These are phyloP conservation scores for Apodemus sylvaticus DNA, from an alignment of 2,113 vertebrate genomes.

Conservation along the genomic window DNA sequence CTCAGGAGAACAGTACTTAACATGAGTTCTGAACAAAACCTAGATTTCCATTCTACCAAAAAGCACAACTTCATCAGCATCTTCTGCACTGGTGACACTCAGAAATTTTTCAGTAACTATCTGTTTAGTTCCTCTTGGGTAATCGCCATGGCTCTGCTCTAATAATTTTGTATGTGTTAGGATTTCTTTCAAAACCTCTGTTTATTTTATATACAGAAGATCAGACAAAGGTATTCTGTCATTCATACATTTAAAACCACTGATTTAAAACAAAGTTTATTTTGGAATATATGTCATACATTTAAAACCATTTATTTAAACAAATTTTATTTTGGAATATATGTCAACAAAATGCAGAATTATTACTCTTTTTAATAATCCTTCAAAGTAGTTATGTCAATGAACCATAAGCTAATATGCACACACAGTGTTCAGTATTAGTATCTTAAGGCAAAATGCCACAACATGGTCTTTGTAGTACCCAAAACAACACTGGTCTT, in stretches of 20 bases:
- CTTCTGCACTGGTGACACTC: not conserved
- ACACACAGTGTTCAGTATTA: not conserved
- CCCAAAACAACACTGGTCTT: not conserved
- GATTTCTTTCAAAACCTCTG: not conserved
- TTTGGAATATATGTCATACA: not conserved
- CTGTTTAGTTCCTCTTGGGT: not conserved
- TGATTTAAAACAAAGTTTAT: not conserved
- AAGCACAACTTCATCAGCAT: not conserved
- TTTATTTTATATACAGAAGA: not conserved
- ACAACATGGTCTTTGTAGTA: not conserved
- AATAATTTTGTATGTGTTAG: not conserved
- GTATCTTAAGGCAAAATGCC: not conserved
- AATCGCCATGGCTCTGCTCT: not conserved
- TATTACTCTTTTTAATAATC: not conserved
- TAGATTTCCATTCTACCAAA: not conserved
- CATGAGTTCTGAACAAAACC: not conserved
- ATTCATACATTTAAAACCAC: not conserved
- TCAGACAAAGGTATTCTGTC: not conserved
- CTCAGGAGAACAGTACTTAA: not conserved
- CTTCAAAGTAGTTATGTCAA: not conserved
- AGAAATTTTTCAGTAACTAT: not conserved
- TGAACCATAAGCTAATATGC: not conserved
- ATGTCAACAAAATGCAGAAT: not conserved
- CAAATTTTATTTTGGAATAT: not conserved
- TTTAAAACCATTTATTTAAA: not conserved